Percentiles rank a stretch among this genome's conserved stretches.
Conservation (phyloP, 2,888 invertebrate species). For the Rambutsinella grinnellia region DNA sequence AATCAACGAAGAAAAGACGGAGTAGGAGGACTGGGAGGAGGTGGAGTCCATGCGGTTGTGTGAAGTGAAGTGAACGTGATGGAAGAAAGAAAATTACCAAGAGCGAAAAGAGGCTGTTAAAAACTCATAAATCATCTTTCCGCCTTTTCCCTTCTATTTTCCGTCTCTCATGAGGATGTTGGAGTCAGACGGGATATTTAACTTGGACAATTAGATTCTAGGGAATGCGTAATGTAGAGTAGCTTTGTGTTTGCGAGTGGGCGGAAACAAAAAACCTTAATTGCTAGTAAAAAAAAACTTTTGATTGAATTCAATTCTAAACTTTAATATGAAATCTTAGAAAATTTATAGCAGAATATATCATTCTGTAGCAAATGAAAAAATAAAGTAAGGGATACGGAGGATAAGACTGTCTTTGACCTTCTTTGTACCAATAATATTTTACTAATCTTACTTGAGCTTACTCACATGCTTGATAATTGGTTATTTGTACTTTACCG, state of each 20-base stretch:
- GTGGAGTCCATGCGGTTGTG: constrained; percentile 37
- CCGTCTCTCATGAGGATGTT: neutral
- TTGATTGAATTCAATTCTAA: too few species aligned
- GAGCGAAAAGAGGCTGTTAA: constrained; percentile 35
- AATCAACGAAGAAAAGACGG: neutral
- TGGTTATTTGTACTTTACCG: too few species aligned
- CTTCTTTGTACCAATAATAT: too few species aligned
- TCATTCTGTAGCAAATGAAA: too few species aligned
- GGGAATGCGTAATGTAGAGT: neutral
- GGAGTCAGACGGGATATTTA: neutral
- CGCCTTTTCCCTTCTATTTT: constrained; percentile 5
- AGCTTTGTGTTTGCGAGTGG: neutral
- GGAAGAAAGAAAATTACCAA: constrained; percentile 15
- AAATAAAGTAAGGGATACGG: too few species aligned
- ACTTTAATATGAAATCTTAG: too few species aligned
- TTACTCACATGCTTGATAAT: too few species aligned
- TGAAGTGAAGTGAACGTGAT: constrained; percentile 35
- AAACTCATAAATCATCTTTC: constrained; percentile 46
- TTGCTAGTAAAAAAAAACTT: neutral
- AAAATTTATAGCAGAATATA: too few species aligned
- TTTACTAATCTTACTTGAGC: too few species aligned
- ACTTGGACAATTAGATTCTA: neutral
- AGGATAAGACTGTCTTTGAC: too few species aligned
- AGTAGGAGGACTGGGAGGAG: constrained; percentile 11
- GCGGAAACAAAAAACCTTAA: neutral